Evolutionary conservation across 2,797 vertebrate genomes (phyloP).

Genomic region (Manis crassicaudata): DNA sequence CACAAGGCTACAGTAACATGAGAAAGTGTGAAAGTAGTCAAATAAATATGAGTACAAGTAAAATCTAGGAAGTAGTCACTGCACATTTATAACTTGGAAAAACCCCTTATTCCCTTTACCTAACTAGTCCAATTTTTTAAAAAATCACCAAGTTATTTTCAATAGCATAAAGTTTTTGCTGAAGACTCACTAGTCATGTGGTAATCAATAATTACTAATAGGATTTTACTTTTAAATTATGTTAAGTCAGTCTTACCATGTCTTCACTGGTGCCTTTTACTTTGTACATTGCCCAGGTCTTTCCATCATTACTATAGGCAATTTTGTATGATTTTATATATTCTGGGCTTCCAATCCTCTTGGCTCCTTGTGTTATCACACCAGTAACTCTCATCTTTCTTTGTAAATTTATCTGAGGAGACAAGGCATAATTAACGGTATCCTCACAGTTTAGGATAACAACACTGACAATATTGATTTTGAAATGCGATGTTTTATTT

Average conservation of each 20-base stretch:
- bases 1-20: constrained; percentile 62
- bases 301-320: constrained; percentile 96
- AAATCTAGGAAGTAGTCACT: constrained; percentile 61
- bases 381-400: constrained; percentile 98
- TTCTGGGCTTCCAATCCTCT: constrained; percentile 98
- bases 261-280: constrained; percentile 96
- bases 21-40: constrained; percentile 63
- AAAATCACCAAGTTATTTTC: neutral
- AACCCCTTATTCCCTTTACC: neutral
- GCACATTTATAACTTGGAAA: neutral
- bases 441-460: neutral
- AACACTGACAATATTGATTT: neutral
- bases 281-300: constrained; percentile 97
- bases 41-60: neutral
- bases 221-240: neutral
- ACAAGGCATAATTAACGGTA: constrained; percentile 16
- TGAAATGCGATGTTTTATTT: neutral
- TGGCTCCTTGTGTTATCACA: constrained; percentile 98
- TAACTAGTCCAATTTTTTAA: neutral
- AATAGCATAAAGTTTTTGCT: constrained; percentile 20
- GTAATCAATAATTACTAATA: neutral
- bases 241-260: constrained; percentile 89
- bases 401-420: constrained; percentile 96
- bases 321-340: constrained; percentile 99
- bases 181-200: neutral